phyloP scores from a whole-genome alignment of 2,797 vertebrate species.

The Propithecus deckenii region DNA sequence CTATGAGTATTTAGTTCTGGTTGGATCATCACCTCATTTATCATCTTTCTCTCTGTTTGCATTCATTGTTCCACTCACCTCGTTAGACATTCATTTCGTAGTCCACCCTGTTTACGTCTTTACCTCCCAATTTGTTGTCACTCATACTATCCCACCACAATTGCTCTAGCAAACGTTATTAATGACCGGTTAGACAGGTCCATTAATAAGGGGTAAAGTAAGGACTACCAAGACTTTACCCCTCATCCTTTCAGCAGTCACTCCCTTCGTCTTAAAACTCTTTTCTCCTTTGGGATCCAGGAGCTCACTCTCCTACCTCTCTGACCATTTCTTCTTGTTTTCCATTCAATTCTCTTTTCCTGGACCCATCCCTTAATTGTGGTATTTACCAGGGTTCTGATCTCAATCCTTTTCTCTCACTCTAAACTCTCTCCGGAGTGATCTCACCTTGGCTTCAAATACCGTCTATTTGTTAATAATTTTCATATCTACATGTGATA shows the following conservation, averaged over 20 bases:
- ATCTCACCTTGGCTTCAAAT: not conserved
- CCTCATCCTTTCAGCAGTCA: not conserved
- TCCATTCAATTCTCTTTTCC: not conserved
- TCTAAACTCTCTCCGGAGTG: not conserved
- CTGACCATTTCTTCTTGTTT: slow-evolving; percentile 9
- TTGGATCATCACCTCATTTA: not conserved
- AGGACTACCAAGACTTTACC: not conserved
- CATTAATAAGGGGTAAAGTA: not conserved
- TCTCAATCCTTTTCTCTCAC: not conserved
- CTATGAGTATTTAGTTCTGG: not conserved
- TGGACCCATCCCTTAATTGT: not conserved
- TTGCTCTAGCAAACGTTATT: not conserved
- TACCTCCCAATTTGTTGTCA: not conserved
- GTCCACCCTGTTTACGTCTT: not conserved
- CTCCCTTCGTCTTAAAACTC: not conserved
- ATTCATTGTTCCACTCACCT: not conserved
- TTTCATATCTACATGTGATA: not conserved
- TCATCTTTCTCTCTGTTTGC: not conserved
- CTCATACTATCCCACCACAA: not conserved
- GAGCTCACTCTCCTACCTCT: not conserved
- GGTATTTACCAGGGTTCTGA: not conserved
- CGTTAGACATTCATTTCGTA: not conserved
- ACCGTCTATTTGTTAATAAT: not conserved
- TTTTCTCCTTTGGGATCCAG: not conserved
- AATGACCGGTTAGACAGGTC: not conserved